Conservation (phyloP, 1,140 invertebrate genomes). For the Cotesia typhae region DNA sequence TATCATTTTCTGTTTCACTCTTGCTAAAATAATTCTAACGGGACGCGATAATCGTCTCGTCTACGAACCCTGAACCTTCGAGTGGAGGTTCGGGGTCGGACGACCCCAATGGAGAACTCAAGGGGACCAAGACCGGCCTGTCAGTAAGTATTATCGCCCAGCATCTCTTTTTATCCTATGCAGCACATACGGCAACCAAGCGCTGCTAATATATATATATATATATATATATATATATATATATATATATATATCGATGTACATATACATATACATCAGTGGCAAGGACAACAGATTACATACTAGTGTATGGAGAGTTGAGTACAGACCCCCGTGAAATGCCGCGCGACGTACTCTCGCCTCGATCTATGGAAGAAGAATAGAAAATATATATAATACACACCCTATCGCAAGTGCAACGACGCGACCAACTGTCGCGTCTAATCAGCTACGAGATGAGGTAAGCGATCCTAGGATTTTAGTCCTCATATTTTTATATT, state of each 20-base stretch:
- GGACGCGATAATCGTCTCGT: background rate
- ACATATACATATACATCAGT: slow-evolving; percentile 23
- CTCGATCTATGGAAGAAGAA: slow-evolving; percentile 16
- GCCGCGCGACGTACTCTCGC: slow-evolving; percentile 23
- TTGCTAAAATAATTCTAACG: background rate
- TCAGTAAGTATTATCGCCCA: slow-evolving; percentile 62
- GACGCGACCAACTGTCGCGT: slow-evolving; percentile 61
- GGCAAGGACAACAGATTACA: background rate
- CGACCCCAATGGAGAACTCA: slow-evolving; percentile 41
- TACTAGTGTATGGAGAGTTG: background rate
- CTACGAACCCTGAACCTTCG: slow-evolving; percentile 24
- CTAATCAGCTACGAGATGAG: slow-evolving; percentile 59
- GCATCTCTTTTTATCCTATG: slow-evolving; percentile 37
- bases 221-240: background rate
- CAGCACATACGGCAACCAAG: background rate
- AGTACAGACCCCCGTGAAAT: slow-evolving; percentile 15
- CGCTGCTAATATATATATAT: background rate
- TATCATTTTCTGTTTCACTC: slow-evolving; percentile 24
- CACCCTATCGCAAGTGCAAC: slow-evolving; percentile 40
- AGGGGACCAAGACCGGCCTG: slow-evolving; percentile 55
- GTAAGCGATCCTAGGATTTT: slow-evolving; percentile 50
- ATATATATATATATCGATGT: background rate
- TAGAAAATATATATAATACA: slow-evolving; percentile 13
- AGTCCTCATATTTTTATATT: slow-evolving; percentile 33
- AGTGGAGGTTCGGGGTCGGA: slow-evolving; percentile 29